Evolutionary conservation across 2,888 invertebrate species (phyloP).

Genomic region (Dysmachus trigonus): DNA sequence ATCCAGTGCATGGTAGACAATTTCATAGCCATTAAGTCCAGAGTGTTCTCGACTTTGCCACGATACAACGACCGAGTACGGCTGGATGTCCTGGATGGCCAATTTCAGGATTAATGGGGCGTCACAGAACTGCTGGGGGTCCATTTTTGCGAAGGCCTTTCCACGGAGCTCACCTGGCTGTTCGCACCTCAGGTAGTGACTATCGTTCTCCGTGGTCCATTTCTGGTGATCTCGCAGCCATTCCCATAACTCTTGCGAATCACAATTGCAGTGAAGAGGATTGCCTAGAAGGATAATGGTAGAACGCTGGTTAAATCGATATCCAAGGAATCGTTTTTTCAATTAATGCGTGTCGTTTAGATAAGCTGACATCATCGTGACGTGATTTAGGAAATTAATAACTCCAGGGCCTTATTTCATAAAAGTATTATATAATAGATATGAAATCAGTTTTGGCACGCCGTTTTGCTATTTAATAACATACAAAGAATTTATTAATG

Average conservation of each 20-base stretch:
- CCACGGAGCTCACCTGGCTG: conserved; percentile 84
- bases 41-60: conserved; percentile 91
- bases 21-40: conserved; percentile 83
- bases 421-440: too few species aligned
- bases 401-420: not conserved
- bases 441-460: too few species aligned
- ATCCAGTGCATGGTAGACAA: conserved; percentile 81
- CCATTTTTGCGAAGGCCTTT: conserved; percentile 76
- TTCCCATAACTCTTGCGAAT: conserved; percentile 89
- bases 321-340: not conserved
- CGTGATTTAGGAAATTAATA: not conserved
- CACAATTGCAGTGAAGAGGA: conserved; percentile 88
- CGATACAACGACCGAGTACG: conserved; percentile 84
- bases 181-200: conserved; percentile 77
- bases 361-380: not conserved
- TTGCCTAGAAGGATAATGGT: conserved; percentile 73
- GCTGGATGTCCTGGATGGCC: conserved; percentile 88
- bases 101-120: conserved; percentile 83
- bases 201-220: conserved; percentile 58
- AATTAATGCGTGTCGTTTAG: not conserved
- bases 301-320: not conserved
- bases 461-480: too few species aligned
- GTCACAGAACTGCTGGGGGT: conserved; percentile 83
- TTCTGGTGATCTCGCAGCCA: conserved; percentile 91
- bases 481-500: too few species aligned